Evolutionary conservation across 2,113 vertebrate genomes (phyloP).

Genomic region (Albula glossodonta): DNA sequence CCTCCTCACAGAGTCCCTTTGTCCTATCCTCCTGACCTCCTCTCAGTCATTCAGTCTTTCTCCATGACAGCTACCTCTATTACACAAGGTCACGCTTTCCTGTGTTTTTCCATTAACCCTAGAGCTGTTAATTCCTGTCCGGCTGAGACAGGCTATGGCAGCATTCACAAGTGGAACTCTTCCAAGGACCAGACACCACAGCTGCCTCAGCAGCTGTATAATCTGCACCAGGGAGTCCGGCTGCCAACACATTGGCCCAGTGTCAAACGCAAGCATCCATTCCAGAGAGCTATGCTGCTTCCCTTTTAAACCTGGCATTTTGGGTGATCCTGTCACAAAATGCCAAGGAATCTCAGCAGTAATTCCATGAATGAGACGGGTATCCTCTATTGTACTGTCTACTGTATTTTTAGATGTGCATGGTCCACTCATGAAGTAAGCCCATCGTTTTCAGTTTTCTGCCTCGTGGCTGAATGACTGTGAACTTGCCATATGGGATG

Average conservation of each 20-base stretch:
- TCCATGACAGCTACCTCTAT: slow-evolving; percentile 18
- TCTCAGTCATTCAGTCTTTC: neutral
- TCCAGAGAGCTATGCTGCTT: neutral
- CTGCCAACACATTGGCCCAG: neutral
- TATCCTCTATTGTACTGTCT: neutral
- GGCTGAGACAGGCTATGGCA: neutral
- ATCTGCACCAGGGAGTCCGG: neutral
- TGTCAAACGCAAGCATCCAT: neutral
- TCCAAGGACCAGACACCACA: slow-evolving; percentile 10
- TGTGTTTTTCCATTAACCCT: slow-evolving; percentile 31
- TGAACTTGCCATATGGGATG: neutral
- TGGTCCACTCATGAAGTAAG: neutral
- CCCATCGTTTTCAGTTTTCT: neutral
- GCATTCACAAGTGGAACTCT: neutral
- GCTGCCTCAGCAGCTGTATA: neutral
- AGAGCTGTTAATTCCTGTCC: slow-evolving; percentile 20
- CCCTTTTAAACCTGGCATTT: too few species aligned
- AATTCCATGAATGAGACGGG: neutral
- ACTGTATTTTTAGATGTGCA: neutral
- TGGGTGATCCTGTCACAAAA: neutral
- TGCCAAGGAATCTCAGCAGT: neutral
- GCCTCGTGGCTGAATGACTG: neutral
- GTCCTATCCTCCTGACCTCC: neutral
- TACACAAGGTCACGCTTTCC: slow-evolving; percentile 20
- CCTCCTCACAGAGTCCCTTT: neutral